Base-by-base conservation (phyloP, 2,113 vertebrate genomes). In the Phoxinus phoxinus region DNA sequence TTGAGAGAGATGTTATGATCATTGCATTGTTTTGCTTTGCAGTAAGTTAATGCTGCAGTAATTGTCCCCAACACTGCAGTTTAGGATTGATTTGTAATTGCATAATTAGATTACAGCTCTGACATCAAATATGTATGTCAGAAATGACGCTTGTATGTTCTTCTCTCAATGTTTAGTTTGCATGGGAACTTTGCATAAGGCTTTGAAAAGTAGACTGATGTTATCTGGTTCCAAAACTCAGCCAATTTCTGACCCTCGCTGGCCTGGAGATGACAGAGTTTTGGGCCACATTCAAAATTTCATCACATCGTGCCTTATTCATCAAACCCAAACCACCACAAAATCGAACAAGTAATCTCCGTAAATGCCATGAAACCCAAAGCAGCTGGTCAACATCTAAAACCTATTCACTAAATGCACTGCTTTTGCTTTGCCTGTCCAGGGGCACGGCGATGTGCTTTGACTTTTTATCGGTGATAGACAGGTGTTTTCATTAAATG, bases 331-430 rank as follows among this genome's bases (percentile, higher is more conserved):
- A 82, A 69, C 41, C 27, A 69, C 61, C 19, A 82, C 17, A 69
- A 82, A 41, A 81, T 61, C 17, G 2, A 48, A 81, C 59, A 48
- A 65, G 79, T 81, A 48, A 82, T 82, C 80, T 82, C 11, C n/a
- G 3, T 69, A 82, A 82, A 69, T 82, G 41, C 25, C 80, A 69
- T 69, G 80, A 82, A 82, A 69, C 44, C 44, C 44, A 67, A 82
- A 82, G 67, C 80, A 82, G 41, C 80, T 82, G 80, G 44, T 48
- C 44, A 69, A 15, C 46, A 82, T 27, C 44, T 69, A 46, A 25
- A 80, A 46, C 4, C 37, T 1, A n/a, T 80, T 44, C 10, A 9
- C 44, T 35, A 27, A 15, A 30, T 32, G 58, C 27, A 1, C 35
- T 13, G 37, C 56, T 19, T 44, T 61, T 65, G 77, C 53, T 44